These are phyloP conservation scores for Microtus oregoni DNA, from an alignment of 2,113 vertebrate species.

Conservation along the genomic window DNA sequence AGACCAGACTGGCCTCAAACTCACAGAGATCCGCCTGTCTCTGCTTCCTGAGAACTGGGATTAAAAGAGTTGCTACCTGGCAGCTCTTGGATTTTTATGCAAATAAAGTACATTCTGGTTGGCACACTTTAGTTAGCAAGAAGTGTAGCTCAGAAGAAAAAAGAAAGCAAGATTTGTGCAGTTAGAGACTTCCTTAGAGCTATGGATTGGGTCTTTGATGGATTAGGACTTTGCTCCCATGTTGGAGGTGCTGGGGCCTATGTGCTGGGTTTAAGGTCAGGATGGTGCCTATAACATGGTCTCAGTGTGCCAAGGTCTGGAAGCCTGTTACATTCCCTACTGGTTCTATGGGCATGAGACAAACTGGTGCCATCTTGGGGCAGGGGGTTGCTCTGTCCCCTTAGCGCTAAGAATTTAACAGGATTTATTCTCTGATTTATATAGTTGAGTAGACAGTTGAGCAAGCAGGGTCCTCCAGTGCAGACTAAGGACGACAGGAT, in stretches of 20 bases:
- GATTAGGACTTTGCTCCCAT: not conserved
- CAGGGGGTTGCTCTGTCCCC: not conserved
- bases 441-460: not conserved
- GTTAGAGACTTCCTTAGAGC: not conserved
- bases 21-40: not conserved
- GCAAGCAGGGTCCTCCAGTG: not conserved
- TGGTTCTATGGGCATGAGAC: not conserved
- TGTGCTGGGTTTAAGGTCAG: not conserved
- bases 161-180: not conserved
- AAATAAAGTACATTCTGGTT: not conserved
- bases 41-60: not conserved
- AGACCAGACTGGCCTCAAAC: not conserved
- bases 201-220: not conserved
- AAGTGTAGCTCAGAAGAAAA: not conserved
- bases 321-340: not conserved
- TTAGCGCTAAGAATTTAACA: not conserved
- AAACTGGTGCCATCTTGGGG: not conserved
- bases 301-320: not conserved
- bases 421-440: not conserved
- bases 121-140: not conserved
- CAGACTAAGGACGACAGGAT: not conserved
- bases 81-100: not conserved
- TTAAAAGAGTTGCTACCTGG: not conserved
- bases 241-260: not conserved
- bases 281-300: not conserved